phyloP scores from a whole-genome alignment of 2,888 invertebrate species.

The Clostera curtula region DNA sequence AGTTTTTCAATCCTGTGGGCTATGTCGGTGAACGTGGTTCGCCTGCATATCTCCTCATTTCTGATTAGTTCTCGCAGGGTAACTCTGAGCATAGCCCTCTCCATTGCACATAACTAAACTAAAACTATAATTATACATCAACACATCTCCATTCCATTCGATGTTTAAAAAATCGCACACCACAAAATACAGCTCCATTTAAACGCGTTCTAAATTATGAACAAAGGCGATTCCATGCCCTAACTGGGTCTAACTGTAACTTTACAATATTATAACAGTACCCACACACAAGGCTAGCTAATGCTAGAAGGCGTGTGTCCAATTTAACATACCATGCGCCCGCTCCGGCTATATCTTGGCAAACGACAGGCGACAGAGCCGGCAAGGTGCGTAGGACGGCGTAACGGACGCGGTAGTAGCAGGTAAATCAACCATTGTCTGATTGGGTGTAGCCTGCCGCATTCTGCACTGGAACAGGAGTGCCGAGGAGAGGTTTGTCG shows the following conservation, averaged over 20 bases:
- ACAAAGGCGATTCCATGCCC: no score
- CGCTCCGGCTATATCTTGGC: slow-evolving; percentile 31
- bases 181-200: no score
- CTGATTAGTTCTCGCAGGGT: no score
- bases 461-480: slow-evolving; percentile 27
- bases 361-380: slow-evolving; percentile 36
- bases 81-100: no score
- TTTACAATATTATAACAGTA: slow-evolving; percentile 44
- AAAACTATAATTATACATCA: no score
- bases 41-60: no score
- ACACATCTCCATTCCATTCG: no score
- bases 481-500: slow-evolving; percentile 16
- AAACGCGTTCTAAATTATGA: no score
- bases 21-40: no score
- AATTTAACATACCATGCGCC: slow-evolving; percentile 51
- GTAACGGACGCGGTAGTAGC: slow-evolving; percentile 57
- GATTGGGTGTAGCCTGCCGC: slow-evolving; percentile 61
- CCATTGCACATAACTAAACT: no score
- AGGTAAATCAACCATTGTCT: slow-evolving; percentile 65
- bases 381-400: slow-evolving; percentile 60
- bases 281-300: slow-evolving; percentile 43
- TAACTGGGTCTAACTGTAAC: slow-evolving; percentile 20
- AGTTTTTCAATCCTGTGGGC: no score
- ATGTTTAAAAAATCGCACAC: no score
- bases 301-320: slow-evolving; percentile 57